These are phyloP conservation scores for Morinoia aosen DNA, from an alignment of 2,888 invertebrate species.

Conservation along the genomic window DNA sequence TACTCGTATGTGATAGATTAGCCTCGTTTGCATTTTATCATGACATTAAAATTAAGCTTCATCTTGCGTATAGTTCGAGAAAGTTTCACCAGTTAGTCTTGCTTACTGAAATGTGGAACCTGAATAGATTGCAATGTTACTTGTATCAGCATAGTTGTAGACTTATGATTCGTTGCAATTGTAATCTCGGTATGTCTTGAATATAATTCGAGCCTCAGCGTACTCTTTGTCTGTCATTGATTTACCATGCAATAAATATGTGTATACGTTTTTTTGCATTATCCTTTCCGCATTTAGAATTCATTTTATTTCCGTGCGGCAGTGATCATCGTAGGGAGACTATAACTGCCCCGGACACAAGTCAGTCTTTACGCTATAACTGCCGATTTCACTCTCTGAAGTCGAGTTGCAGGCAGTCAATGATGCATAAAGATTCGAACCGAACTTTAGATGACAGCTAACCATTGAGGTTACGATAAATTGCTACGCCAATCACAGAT, in stretches of 20 bases:
- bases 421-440: no score
- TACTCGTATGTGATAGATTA: background rate
- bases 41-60: no score
- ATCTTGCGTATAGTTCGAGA: no score
- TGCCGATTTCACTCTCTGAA: no score
- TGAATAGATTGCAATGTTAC: background rate
- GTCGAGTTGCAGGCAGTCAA: no score
- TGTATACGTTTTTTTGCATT: background rate
- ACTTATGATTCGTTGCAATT: background rate
- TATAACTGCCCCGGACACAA: no score
- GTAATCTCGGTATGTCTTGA: background rate
- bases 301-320: background rate
- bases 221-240: background rate
- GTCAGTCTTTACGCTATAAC: no score
- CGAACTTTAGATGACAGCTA: no score
- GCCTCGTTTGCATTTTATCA: no score
- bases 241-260: background rate
- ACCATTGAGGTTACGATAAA: no score
- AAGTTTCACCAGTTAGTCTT: no score
- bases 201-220: background rate
- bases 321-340: background rate
- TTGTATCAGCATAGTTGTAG: background rate
- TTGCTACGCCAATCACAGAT: no score
- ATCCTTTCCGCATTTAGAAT: background rate
- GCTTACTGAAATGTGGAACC: background rate